Evolutionary conservation across 2,888 invertebrate species (phyloP), one percentile per base, ranked within the genome.

Genomic region (Cataglyphis livida): DNA sequence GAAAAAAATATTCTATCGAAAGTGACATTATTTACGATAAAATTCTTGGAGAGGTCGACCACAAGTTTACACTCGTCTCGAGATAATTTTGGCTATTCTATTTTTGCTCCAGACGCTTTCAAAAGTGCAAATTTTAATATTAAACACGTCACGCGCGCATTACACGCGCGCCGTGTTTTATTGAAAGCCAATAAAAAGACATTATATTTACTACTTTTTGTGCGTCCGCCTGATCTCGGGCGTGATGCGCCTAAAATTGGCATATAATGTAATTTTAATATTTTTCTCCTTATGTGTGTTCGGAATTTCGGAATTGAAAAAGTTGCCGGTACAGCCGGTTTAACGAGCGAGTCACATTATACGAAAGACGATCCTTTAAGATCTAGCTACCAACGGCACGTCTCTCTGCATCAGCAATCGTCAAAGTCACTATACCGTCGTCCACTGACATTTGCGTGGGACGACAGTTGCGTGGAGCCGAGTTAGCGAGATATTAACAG

Each of bases 281-380:
- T 41, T 57, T 48, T 7, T 25, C 41, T 21, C 21, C 21, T 35
- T 79, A 83, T 83, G 83, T 76, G 81, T n/a, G n/a, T 82, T 83
- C 76, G 44, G 70, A 59, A 70, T 70, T 21, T 68, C 76, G 78
- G 85, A 85, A 83, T 79, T 82, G 68, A 59, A 81, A 62, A 74
- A 61, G 51, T 65, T 41, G 79, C 74, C 71, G 54, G 82, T 54
- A 61, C 79, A 65, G 81, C 71, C 76, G 41, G 62, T 79, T 83
- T 62, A 59, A 84, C 66, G 66, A 54, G 59, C 70, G 70, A 32
- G 28, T 59, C 78, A 32, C 61, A 84, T 85, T 85, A 82, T 64
- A 62, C 84, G 59, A 57, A 32, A 6, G n/a, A 62, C 73, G 51
- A 32, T 65, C 59, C 65, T 64, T 61, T 61, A 25, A 35, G 71